Base-by-base conservation (phyloP, 2,888 invertebrate species). In the Agriotes lineatus region DNA sequence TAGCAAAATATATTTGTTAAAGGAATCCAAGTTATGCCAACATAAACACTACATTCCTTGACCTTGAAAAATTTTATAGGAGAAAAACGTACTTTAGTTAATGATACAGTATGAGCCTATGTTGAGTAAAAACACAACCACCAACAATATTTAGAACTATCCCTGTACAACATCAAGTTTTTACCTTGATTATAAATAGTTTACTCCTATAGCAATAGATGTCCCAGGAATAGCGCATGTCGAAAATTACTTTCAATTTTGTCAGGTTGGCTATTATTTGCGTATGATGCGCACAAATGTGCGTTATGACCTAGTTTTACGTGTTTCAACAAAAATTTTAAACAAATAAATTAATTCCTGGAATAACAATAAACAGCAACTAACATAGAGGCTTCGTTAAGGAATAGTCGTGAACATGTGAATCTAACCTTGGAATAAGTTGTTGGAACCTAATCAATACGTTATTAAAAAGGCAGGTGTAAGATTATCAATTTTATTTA, bases 221-320 rank as follows among this genome's bases (percentile, higher is more conserved):
- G n/a, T n/a, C n/a, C n/a, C n/a, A n/a, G n/a, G n/a, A n/a, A n/a
- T n/a, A n/a, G n/a, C n/a, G n/a, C n/a, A n/a, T n/a, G n/a, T n/a
- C n/a, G n/a, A n/a, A n/a, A n/a, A n/a, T 16, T 2, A 20, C 14
- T 48, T 25, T 7, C 9, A 45, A 19, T 45, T 12, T 33, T 52
- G 2, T 52, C 5, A 33, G 0, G 44, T 58, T 58, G 58, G 58
- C 16, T 42, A 5, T 58, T 58, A 58, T 58, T 58, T 58, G 58
- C 58, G 58, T 58, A 58, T 58, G 58, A 2, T 42, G 58, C 58
- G 58, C 58, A 42, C 18, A 44, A 42, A 42, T 9, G 22, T 42
- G 58, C 58, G 42, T 22, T 2, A 33, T 19, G 33, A 52, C 52
- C 19, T 18, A 18, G 25, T 16, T 52, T 52, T 19, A 18, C 18